Evolutionary conservation across 2,888 invertebrate species (phyloP).

Genomic region (Deilephila porcellus): DNA sequence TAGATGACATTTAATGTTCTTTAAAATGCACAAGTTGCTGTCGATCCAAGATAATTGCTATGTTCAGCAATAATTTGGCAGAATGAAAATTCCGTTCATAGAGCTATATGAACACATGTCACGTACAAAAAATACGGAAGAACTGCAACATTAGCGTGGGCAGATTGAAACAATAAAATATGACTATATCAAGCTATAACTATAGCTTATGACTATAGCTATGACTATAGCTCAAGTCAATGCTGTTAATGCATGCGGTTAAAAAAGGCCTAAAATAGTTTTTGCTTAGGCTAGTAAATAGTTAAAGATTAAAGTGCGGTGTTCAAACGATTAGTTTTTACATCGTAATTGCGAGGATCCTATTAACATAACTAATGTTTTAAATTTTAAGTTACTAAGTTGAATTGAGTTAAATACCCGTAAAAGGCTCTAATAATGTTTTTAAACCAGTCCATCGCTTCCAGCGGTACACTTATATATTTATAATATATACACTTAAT

Average conservation of each 20-base stretch:
- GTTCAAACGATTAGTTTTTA: neutral
- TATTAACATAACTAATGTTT: slow-evolving; percentile 10
- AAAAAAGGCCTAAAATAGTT: neutral
- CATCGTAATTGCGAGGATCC: neutral
- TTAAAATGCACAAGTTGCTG: neutral
- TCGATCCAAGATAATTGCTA: neutral
- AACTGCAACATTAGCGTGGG: neutral
- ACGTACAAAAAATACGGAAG: neutral
- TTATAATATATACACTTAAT: no score
- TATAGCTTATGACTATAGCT: neutral
- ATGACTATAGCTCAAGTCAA: neutral
- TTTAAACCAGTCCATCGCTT: neutral
- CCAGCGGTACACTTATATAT: neutral
- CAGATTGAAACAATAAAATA: neutral
- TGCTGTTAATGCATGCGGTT: neutral
- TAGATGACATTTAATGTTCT: neutral
- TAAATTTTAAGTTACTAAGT: neutral
- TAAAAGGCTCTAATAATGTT: neutral
- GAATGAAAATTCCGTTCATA: neutral
- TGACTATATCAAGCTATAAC: neutral
- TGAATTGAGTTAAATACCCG: neutral
- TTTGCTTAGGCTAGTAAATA: neutral
- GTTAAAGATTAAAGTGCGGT: neutral
- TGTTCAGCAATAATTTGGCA: neutral
- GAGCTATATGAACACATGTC: neutral